Percentiles rank a stretch among this genome's conserved stretches.
phyloP scores from a whole-genome alignment of 2,113 vertebrate species.

The Suncus etruscus region DNA sequence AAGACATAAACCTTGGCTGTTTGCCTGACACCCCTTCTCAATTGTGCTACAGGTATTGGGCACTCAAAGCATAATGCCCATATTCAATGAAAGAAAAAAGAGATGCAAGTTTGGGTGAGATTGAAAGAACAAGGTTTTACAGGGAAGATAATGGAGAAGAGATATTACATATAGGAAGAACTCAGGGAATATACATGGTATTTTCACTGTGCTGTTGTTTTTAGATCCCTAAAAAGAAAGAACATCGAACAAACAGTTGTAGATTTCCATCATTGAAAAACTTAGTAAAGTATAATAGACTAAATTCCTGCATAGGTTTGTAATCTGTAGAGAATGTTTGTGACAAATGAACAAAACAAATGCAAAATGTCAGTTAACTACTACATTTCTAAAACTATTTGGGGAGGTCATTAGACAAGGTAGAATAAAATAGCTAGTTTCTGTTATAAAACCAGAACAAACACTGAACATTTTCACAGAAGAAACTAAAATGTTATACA shows the following conservation, averaged over 20 bases:
- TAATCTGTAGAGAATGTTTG: not conserved
- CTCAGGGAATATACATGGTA: not conserved
- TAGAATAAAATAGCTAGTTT: not conserved
- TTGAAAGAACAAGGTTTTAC: not conserved
- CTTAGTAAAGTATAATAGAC: not conserved
- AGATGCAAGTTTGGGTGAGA: not conserved
- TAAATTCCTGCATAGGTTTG: not conserved
- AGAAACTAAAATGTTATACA: not conserved
- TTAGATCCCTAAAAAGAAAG: not conserved
- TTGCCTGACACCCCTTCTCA: not conserved
- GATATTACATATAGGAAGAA: not conserved
- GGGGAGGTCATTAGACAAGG: not conserved
- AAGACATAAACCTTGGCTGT: not conserved
- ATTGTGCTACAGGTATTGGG: not conserved
- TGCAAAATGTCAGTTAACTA: not conserved
- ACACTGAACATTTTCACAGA: not conserved
- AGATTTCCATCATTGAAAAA: not conserved
- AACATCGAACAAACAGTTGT: not conserved
- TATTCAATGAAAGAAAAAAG: not conserved
- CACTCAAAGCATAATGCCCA: not conserved
- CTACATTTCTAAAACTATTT: not conserved
- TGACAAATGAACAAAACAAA: not conserved
- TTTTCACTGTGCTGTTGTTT: not conserved
- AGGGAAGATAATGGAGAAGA: not conserved
- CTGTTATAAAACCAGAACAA: conserved; percentile 5